Evolutionary conservation across 2,888 invertebrate genomes (phyloP), one percentile per base, ranked within the genome.

Genomic region (Ligdia adustata): DNA sequence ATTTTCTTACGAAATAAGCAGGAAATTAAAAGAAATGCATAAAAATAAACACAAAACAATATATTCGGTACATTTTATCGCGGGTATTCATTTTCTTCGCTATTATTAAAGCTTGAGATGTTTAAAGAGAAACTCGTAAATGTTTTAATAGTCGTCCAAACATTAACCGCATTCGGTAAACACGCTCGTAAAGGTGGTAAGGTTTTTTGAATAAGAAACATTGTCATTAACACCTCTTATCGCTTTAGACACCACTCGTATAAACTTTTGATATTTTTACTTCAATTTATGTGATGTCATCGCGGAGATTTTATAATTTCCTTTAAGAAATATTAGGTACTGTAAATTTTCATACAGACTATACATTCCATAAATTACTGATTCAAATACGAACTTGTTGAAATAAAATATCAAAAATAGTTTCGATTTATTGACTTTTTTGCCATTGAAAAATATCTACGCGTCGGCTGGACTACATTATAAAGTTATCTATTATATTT

Each of bases 121-220:
- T n/a, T n/a, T n/a, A 22, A 6, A 22, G 22, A 22, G n/a, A 22
- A 22, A 15, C 26, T 55, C 55, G 44, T 62, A 57, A 57, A 55
- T 26, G 28, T 38, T 48, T 49, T 56, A 31, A 53, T 38, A 46
- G 46, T 18, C 46, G 13, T 16, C 22, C 37, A 55, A 53, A 48
- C 52, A 55, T 51, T 55, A 34, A 48, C 51, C 46, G 11, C 47
- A 22, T 26, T 37, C 37, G 47, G 44, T 43, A 45, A 63, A 70
- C 70, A 69, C 70, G 63, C 65, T 66, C 69, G 63, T 71, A 74
- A 73, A 75, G 71, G 70, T 73, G 67, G 53, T 54, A 47, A 50
- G n/a, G n/a, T n/a, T n/a, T n/a, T n/a, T n/a, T 47, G 52, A 52
- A 57, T 40, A 43, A 24, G 48, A 48, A 52, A 55, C 49, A 18